Percentiles rank a stretch among this genome's conserved stretches.
Conservation (phyloP, 2,888 invertebrate genomes). For the Synanthedon andrenaeformis region DNA sequence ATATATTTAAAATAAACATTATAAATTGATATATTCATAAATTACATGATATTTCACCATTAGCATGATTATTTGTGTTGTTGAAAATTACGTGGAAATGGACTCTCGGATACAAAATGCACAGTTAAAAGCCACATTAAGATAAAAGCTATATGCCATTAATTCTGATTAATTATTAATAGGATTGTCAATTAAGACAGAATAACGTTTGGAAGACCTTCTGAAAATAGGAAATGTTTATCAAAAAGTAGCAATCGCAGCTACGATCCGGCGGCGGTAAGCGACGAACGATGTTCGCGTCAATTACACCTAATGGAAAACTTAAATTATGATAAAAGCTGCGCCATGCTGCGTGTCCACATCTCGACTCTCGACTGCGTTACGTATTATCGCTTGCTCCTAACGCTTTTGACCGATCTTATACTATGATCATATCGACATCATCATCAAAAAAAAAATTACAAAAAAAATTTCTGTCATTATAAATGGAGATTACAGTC, state of each 20-base stretch:
- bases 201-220: constrained; percentile 43
- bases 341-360: constrained; percentile 36
- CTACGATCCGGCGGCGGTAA: constrained; percentile 50
- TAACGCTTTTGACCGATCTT: not conserved
- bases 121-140: constrained; percentile 61
- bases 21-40: constrained; percentile 45
- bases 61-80: constrained; percentile 42
- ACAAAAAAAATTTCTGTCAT: too few relatives aligned
- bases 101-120: constrained; percentile 56
- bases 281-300: constrained; percentile 69
- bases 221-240: constrained; percentile 62
- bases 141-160: constrained; percentile 61
- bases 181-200: constrained; percentile 60
- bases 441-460: too few relatives aligned
- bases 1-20: constrained; percentile 23
- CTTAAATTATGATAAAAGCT: constrained; percentile 71
- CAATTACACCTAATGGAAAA: constrained; percentile 70
- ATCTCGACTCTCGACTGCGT: constrained; percentile 5
- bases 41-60: constrained; percentile 58
- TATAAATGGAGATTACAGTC: too few relatives aligned
- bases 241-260: constrained; percentile 61
- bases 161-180: constrained; percentile 65
- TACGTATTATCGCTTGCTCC: not conserved
- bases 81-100: constrained; percentile 55
- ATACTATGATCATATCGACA: too few relatives aligned